Percentiles rank a stretch among this genome's conserved stretches.
These are phyloP conservation scores for Apamea sordens DNA, from an alignment of 2,888 invertebrate species.

Conservation along the genomic window DNA sequence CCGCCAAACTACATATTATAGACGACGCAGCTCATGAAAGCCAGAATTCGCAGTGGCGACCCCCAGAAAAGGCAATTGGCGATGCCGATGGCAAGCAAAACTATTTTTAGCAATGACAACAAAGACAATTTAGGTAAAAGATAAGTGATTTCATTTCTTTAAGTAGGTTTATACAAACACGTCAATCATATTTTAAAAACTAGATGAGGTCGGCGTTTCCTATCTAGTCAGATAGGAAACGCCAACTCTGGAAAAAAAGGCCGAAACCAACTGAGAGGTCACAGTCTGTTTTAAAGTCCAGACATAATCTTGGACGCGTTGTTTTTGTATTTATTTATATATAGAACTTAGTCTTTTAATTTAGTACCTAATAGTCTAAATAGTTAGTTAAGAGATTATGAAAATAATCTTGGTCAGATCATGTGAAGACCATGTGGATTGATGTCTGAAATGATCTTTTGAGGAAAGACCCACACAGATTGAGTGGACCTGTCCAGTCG, in stretches of 20 bases:
- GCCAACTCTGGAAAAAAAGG: not conserved
- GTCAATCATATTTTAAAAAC: not conserved
- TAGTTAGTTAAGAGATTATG: no score
- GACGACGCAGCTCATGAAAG: not conserved
- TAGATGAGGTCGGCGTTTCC: not conserved
- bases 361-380: no score
- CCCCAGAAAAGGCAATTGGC: not conserved
- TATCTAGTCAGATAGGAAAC: no score
- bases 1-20: not conserved
- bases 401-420: not conserved
- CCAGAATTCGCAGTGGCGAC: not conserved
- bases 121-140: not conserved
- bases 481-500: not conserved
- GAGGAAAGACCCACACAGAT: not conserved
- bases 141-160: no score
- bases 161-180: no score
- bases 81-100: not conserved
- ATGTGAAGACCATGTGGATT: not conserved
- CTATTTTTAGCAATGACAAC: no score
- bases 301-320: not conserved
- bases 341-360: no score
- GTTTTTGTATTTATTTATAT: no score
- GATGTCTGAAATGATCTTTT: not conserved
- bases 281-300: not conserved
- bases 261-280: not conserved